A percentile compares a stretch with the other conserved stretches of the same genome.
phyloP scores from a whole-genome alignment of 2,888 invertebrate genomes.

The Tromatobia lineatoria region DNA sequence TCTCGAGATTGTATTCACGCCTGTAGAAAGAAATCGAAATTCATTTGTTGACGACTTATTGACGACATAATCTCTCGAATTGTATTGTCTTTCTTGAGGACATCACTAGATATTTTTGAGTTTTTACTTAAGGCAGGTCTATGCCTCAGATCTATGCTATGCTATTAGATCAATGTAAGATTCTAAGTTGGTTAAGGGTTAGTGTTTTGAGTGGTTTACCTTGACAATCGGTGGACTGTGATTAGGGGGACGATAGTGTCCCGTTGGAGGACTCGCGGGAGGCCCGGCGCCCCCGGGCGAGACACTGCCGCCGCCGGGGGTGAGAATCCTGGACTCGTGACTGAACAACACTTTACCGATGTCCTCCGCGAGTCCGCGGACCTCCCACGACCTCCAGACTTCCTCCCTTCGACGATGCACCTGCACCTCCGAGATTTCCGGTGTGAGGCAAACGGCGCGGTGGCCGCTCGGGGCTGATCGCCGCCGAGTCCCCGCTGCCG shows the following conservation, averaged over 20 bases:
- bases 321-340: slow-evolving; percentile 85
- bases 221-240: slow-evolving; percentile 83
- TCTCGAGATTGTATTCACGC: too few species aligned
- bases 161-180: too few species aligned
- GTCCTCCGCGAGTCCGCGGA: slow-evolving; percentile 80
- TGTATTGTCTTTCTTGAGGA: too few species aligned
- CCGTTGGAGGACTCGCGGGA: slow-evolving; percentile 83
- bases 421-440: slow-evolving; percentile 45
- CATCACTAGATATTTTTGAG: too few species aligned
- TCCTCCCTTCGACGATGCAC: slow-evolving; percentile 54
- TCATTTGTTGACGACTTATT: too few species aligned
- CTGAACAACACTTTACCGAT: slow-evolving; percentile 84
- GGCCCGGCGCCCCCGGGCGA: slow-evolving; percentile 84
- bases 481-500: slow-evolving; percentile 61
- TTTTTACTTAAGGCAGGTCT: too few species aligned
- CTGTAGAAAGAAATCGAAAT: too few species aligned
- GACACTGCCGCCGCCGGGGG: slow-evolving; percentile 83
- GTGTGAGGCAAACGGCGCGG: slow-evolving; percentile 50
- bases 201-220: slow-evolving; percentile 72
- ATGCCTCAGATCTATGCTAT: not conserved
- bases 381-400: slow-evolving; percentile 73
- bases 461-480: slow-evolving; percentile 60
- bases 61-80: too few species aligned
- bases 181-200: not conserved
- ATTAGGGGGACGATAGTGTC: slow-evolving; percentile 80